Evolutionary conservation across 2,113 vertebrate genomes (phyloP), one percentile per base, ranked within the genome.

Genomic region (Rhizomys pruinosus): DNA sequence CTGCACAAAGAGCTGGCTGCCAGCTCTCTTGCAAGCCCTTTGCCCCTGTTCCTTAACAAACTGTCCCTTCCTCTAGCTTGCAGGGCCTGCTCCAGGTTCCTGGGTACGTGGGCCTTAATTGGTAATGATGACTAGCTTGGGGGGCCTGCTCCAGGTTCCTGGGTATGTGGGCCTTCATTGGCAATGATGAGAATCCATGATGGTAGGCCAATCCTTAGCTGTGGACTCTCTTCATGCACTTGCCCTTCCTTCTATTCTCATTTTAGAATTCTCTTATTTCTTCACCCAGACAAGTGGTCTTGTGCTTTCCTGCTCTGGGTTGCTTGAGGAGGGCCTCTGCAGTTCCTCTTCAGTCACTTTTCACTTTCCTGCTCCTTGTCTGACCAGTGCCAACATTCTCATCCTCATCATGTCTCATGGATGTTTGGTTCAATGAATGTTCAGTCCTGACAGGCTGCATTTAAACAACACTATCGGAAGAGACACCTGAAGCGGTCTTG

Each of bases 151-250:
- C 29, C 2, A 3, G 73, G 10, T 4, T 34, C 52, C 23, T 15
- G 1, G 23, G 37, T 7, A n/a, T 27, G 8, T 17, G 11, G 27
- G 19, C 57, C 5, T 52, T n/a, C 74, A 7, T 12, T 10, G 25
- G 29, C 0, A 1, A 37, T 2, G 0, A 0, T 0, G 37, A 69
- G 74, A 52, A 61, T 68, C 72, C 66, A 20, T 4, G 34, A 20
- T 0, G 34, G 47, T 0, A 11, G 77, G 77, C 47, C 59, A 69
- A 10, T 52, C 22, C 73, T 86, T 0, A 5, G 23, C 57, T 4
- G 0, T 1, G 17, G 34, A 37, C 69, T 52, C 34, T 22, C 68
- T 22, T 42, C 0, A 39, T 52, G 74, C 86, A 8, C 29, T 9
- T 3, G 37, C 39, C 64, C 44, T 22, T 82, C 37, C 32, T 52